A percentile compares a stretch with the other conserved stretches of the same genome.
These are phyloP conservation scores for Scylla paramamosain DNA, from an alignment of 1,140 invertebrate genomes.

Conservation along the genomic window DNA sequence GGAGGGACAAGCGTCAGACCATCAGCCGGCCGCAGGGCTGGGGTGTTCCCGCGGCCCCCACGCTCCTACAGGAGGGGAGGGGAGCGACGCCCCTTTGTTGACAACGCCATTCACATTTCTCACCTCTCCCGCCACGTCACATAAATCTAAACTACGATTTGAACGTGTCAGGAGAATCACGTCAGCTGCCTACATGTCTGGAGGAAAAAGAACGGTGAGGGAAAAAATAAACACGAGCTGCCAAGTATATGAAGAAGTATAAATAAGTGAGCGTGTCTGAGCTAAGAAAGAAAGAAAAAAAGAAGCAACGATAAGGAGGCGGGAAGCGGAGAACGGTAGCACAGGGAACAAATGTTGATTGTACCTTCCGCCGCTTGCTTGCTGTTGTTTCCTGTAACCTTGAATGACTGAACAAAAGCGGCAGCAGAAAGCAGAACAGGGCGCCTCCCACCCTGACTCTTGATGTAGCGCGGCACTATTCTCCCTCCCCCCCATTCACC, in stretches of 20 bases:
- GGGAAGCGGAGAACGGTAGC: background rate
- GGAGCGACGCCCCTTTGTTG: constrained; percentile 70
- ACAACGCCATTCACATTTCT: constrained; percentile 75
- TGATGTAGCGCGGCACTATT: constrained; percentile 32
- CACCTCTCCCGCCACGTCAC: constrained; percentile 73
- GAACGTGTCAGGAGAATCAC: constrained; percentile 70
- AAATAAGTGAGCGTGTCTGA: background rate
- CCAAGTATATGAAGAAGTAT: constrained; percentile 36
- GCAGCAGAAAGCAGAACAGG: constrained; percentile 11
- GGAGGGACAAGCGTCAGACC: constrained; percentile 60
- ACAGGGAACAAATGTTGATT: constrained; percentile 5
- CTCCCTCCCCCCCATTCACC: background rate
- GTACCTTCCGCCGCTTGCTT: background rate
- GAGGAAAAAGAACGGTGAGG: constrained; percentile 38
- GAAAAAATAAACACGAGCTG: constrained; percentile 39
- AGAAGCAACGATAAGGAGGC: background rate
- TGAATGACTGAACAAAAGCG: constrained; percentile 37
- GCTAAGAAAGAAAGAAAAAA: constrained; percentile 23
- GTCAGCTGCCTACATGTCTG: constrained; percentile 57
- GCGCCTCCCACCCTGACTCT: constrained; percentile 36
- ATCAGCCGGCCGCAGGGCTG: constrained; percentile 53
- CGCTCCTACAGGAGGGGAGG: constrained; percentile 42
- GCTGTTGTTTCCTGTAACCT: background rate
- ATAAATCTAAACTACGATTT: constrained; percentile 73
- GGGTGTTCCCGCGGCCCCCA: background rate